A percentile compares a stretch with the other conserved stretches of the same genome.
phyloP scores from a whole-genome alignment of 2,797 vertebrate genomes.

The Adelosebastes latens region DNA sequence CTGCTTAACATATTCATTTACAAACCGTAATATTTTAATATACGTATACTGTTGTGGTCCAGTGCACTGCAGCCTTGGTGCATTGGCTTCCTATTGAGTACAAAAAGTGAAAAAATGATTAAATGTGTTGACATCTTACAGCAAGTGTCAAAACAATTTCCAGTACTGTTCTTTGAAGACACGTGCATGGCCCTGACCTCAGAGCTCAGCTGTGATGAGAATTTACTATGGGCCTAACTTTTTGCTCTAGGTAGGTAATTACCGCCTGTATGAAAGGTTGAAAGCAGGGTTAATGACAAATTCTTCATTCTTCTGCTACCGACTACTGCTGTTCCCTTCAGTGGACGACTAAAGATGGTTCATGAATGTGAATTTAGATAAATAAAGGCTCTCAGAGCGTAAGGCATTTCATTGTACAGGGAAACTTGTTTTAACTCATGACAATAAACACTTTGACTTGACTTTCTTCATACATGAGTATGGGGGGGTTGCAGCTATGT shows the following conservation, averaged over 20 bases:
- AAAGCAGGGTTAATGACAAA: background rate
- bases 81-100: too few relatives aligned
- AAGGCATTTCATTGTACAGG: too few relatives aligned
- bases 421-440: too few relatives aligned
- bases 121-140: background rate
- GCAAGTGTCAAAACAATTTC: background rate
- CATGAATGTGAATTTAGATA: too few relatives aligned
- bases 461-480: too few relatives aligned
- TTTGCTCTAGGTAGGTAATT: background rate
- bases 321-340: too few relatives aligned
- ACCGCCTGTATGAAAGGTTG: background rate
- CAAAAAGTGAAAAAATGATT: background rate
- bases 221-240: background rate
- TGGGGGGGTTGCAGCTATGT: too few relatives aligned
- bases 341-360: too few relatives aligned
- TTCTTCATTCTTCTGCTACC: background rate
- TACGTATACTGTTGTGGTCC: background rate
- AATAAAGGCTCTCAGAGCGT: too few relatives aligned
- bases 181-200: background rate
- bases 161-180: background rate
- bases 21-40: background rate
- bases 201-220: background rate
- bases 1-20: background rate
- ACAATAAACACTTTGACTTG: too few relatives aligned
- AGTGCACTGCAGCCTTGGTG: background rate